Percentiles rank a stretch among this genome's conserved stretches.
phyloP scores from a whole-genome alignment of 1,140 invertebrate species.

The Tachypleus tridentatus region DNA sequence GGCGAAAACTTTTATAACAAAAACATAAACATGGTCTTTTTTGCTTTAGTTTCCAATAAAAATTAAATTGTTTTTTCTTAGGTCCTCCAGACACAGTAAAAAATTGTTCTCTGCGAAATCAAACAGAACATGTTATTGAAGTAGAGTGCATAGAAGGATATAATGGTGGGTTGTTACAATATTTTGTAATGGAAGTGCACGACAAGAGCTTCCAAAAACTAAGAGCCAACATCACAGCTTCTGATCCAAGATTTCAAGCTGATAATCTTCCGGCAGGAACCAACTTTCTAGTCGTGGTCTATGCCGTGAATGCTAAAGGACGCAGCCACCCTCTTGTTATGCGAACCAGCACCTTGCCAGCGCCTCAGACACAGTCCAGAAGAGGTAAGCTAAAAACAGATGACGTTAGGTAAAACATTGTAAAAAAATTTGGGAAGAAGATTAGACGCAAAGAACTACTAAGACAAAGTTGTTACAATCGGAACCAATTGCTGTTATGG shows the following conservation, averaged over 20 bases:
- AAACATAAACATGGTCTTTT: too few relatives aligned
- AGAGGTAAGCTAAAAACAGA: too few relatives aligned
- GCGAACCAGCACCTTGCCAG: conserved; percentile 74
- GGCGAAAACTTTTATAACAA: too few relatives aligned
- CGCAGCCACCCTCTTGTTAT: conserved; percentile 61
- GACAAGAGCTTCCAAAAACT: conserved; percentile 40
- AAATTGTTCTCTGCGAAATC: conserved; percentile 75
- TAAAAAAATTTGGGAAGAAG: too few relatives aligned
- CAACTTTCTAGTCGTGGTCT: conserved; percentile 44
- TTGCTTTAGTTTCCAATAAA: too few relatives aligned
- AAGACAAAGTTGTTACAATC: too few relatives aligned
- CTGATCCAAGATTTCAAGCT: conserved; percentile 39
- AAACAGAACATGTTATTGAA: conserved; percentile 62
- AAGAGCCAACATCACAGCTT: conserved; percentile 15
- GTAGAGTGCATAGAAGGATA: conserved; percentile 64
- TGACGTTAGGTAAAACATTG: too few relatives aligned
- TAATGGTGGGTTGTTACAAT: conserved; percentile 68
- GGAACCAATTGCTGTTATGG: too few relatives aligned
- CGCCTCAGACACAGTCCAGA: conserved; percentile 50
- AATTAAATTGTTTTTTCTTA: conserved; percentile 33
- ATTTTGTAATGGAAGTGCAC: conserved; percentile 65
- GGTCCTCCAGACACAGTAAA: conserved; percentile 63
- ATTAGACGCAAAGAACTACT: too few relatives aligned
- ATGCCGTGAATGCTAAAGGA: conserved; percentile 23
- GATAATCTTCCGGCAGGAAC: conserved; percentile 55